phyloP scores from a whole-genome alignment of 2,797 vertebrate genomes.

The Danionella dracula region DNA sequence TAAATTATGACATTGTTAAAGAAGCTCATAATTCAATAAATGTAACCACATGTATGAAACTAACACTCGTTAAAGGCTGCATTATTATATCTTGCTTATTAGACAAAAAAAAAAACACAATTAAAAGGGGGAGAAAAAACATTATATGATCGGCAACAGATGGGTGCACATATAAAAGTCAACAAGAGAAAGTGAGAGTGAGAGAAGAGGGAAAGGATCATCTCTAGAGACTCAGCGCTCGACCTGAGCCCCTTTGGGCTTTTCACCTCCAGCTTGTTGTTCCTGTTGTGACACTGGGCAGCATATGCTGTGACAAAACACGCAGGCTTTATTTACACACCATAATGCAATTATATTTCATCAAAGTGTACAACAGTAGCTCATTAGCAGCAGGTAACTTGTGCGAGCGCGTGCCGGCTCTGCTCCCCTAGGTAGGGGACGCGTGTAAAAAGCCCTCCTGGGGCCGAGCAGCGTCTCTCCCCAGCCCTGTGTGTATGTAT shows the following conservation, averaged over 20 bases:
- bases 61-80: too few relatives aligned
- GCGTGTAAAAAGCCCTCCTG: constrained; percentile 55
- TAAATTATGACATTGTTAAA: too few relatives aligned
- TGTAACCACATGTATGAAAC: too few relatives aligned
- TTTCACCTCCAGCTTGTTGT: constrained; percentile 67
- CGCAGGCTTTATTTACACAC: constrained; percentile 92
- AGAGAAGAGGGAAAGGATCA: constrained; percentile 54
- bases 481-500: constrained; percentile 7
- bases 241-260: constrained; percentile 50
- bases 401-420: constrained; percentile 65
- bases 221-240: constrained; percentile 50
- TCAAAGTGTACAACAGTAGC: constrained; percentile 98
- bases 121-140: constrained; percentile 43
- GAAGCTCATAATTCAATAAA: too few relatives aligned
- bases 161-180: constrained; percentile 42
- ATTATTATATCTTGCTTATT: too few relatives aligned
- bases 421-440: constrained; percentile 67
- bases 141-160: background rate
- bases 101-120: background rate
- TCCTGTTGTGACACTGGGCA: constrained; percentile 87
- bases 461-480: constrained; percentile 33
- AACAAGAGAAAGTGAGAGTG: constrained; percentile 53
- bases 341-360: constrained; percentile 93
- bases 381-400: constrained; percentile 86
- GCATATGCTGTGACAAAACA: constrained; percentile 91